phyloP scores from a whole-genome alignment of 92 coral and sea anemone genomes.

The Porites divaricata region DNA sequence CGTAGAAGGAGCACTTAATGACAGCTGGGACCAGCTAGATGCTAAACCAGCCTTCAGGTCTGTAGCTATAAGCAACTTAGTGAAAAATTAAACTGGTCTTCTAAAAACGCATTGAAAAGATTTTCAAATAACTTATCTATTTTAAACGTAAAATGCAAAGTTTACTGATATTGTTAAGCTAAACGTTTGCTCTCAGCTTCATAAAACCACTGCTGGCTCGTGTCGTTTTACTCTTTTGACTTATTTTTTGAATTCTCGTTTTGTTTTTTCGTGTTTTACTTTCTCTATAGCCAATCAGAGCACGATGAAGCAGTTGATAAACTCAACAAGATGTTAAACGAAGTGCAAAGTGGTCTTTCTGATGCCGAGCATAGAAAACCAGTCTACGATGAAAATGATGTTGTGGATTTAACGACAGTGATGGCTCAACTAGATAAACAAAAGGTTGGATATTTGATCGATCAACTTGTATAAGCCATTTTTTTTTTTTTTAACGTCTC shows the following conservation, averaged over 20 bases:
- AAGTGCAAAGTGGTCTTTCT: slow-evolving; percentile 70
- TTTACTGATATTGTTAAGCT: too few relatives aligned
- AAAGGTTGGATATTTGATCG: slow-evolving; percentile 52
- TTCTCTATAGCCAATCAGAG: slow-evolving; percentile 57
- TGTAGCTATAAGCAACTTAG: neutral
- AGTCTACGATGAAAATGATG: slow-evolving; percentile 42
- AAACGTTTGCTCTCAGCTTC: too few relatives aligned
- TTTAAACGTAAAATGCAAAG: too few relatives aligned
- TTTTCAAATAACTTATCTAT: too few relatives aligned
- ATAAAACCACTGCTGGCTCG: too few relatives aligned
- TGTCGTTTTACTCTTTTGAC: too few relatives aligned
- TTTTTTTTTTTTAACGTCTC: too few relatives aligned
- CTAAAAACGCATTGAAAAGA: neutral
- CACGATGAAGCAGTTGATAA: slow-evolving; percentile 57
- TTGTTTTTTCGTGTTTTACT: neutral
- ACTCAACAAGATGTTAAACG: slow-evolving; percentile 61
- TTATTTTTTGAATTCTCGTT: too few relatives aligned
- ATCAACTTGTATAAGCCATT: too few relatives aligned
- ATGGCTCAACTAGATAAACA: slow-evolving; percentile 79
- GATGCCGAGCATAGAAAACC: slow-evolving; percentile 70
- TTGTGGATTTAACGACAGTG: slow-evolving; percentile 51
- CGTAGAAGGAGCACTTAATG: slow-evolving; percentile 52
- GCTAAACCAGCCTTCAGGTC: slow-evolving; percentile 29
- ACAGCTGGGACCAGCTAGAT: slow-evolving; percentile 63
- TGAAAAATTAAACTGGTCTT: neutral